These are phyloP conservation scores for Gisinianus flammeolus DNA, from an alignment of 2,888 invertebrate genomes.

Conservation along the genomic window DNA sequence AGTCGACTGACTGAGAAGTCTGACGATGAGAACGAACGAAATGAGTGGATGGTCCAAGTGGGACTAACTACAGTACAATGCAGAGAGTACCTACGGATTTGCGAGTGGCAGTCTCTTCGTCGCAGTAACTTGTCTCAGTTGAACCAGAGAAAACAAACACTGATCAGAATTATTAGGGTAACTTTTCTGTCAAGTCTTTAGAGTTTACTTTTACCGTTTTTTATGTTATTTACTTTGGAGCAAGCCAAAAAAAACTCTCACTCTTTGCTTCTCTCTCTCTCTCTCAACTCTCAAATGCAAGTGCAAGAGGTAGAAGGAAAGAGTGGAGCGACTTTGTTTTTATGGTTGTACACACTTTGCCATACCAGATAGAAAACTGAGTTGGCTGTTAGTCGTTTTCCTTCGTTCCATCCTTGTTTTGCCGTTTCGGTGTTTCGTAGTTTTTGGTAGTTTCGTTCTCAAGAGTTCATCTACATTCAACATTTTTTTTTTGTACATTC, in stretches of 20 bases:
- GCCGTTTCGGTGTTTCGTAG: not conserved
- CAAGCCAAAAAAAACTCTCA: not conserved
- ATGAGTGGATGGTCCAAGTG: not conserved
- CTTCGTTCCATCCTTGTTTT: not conserved
- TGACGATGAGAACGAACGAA: not conserved
- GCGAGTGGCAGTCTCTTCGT: not conserved
- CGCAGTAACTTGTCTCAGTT: not conserved
- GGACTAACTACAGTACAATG: not conserved
- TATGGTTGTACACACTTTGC: not conserved
- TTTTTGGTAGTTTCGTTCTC: not conserved
- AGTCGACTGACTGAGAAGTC: too few species aligned
- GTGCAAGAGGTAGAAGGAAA: not conserved
- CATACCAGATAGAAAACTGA: not conserved
- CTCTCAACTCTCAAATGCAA: not conserved
- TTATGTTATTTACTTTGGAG: not conserved
- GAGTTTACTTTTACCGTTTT: constrained; percentile 18
- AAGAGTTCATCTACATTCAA: not conserved
- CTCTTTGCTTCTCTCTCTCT: not conserved
- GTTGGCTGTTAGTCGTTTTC: not conserved
- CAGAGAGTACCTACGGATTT: not conserved
- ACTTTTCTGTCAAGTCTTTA: constrained; percentile 29
- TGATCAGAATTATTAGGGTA: constrained; percentile 17
- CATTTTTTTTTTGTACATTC: not conserved
- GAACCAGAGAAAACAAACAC: constrained; percentile 19
- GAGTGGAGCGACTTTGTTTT: not conserved